Percentiles rank a stretch among this genome's conserved stretches.
phyloP scores from a whole-genome alignment of 2,113 vertebrate species.

The Neogale vison region DNA sequence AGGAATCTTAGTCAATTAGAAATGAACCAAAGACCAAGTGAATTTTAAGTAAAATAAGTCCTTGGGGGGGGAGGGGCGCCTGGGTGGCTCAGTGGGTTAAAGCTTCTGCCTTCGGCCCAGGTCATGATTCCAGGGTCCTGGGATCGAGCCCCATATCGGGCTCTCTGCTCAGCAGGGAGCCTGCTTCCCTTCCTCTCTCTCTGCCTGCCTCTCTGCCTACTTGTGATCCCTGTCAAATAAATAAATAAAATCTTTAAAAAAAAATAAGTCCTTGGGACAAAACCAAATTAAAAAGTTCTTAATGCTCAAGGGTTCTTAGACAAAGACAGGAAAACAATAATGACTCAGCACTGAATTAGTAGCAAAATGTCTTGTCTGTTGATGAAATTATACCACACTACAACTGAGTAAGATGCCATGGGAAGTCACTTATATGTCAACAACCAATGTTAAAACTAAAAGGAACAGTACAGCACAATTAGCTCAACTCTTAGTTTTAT shows the following conservation, averaged over 20 bases:
- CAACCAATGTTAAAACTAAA: neutral
- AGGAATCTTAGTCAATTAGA: neutral
- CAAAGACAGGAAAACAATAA: neutral
- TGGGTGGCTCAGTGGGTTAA: no score
- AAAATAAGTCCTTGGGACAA: neutral
- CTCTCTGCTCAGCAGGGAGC: no score
- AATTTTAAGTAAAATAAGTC: constrained; percentile 48
- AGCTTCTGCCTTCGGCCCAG: no score
- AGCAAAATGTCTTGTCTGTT: neutral
- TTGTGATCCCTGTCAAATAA: no score
- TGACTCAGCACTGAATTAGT: neutral
- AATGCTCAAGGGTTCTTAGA: neutral
- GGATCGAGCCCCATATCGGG: no score
- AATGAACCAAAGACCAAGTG: neutral
- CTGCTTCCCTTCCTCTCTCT: no score
- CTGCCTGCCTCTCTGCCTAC: no score
- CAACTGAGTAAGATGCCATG: neutral
- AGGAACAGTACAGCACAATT: neutral
- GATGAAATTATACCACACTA: neutral
- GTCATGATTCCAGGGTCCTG: no score
- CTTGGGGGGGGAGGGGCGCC: neutral
- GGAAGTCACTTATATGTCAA: neutral
- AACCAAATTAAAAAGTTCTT: constrained; percentile 34
- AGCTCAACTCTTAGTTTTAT: neutral
- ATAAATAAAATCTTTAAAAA: no score